phyloP scores from a whole-genome alignment of 64 coral and sea anemone species.

The Porites lutea region DNA sequence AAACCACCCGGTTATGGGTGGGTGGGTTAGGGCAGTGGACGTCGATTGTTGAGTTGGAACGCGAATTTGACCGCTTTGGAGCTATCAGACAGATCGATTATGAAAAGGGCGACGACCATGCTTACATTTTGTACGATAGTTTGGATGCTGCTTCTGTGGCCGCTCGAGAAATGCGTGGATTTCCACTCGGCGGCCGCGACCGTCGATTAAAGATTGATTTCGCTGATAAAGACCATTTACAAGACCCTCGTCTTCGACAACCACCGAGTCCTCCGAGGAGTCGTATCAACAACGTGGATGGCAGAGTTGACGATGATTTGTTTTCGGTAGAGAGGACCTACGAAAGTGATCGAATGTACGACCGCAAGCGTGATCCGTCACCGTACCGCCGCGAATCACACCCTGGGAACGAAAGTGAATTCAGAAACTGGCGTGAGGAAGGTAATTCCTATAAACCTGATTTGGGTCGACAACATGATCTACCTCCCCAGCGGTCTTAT shows the following conservation, averaged over 20 bases:
- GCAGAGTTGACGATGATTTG: conserved; percentile 66
- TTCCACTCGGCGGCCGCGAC: conserved; percentile 89
- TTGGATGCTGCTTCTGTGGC: conserved; percentile 99
- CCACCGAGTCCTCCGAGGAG: conserved; percentile 75
- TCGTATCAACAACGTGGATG: conserved; percentile 79
- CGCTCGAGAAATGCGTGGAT: conserved; percentile 99
- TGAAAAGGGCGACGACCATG: conserved; percentile 97
- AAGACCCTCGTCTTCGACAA: conserved; percentile 78
- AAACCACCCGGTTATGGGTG: conserved; percentile 97
- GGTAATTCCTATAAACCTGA: conserved; percentile 71
- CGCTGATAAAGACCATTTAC: conserved; percentile 99
- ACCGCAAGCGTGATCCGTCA: conserved; percentile 81
- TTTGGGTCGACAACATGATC: conserved; percentile 76
- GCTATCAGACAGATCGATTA: conserved; percentile 99
- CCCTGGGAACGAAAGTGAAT: conserved; percentile 68
- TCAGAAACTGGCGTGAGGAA: conserved; percentile 87
- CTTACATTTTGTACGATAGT: conserved; percentile 99
- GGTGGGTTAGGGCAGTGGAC: conserved; percentile 97
- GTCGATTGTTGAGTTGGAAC: conserved; percentile 88
- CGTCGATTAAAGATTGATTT: conserved; percentile 98
- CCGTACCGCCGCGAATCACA: conserved; percentile 64
- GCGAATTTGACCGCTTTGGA: conserved; percentile 99
- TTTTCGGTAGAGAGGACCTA: conserved; percentile 74
- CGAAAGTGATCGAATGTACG: conserved; percentile 77
- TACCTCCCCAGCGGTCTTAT: conserved; percentile 64